Evolutionary conservation across 64 coral and sea anemone genomes (phyloP).

Genomic region (Stylophora pistillata): DNA sequence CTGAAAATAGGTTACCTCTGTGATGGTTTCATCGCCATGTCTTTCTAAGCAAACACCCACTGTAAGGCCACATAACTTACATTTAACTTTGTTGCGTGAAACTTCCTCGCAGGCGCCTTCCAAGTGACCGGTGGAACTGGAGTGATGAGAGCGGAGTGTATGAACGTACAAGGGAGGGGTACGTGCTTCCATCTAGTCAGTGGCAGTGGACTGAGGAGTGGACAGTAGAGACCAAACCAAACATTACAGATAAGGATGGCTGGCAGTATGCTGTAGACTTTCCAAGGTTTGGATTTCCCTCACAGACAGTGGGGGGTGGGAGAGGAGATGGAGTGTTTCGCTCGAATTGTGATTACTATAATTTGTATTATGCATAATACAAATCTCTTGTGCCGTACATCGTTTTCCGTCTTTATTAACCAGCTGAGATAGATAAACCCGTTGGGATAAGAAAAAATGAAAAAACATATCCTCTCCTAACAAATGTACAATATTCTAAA

Average conservation of each 20-base stretch:
- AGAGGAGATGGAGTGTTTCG: background rate
- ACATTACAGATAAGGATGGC: slow-evolving; percentile 82
- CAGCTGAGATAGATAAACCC: too few species aligned
- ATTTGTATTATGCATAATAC: too few species aligned
- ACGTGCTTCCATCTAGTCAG: slow-evolving; percentile 75
- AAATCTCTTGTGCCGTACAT: too few species aligned
- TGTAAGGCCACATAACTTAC: background rate
- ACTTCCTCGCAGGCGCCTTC: slow-evolving; percentile 63
- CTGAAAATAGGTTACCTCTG: too few species aligned
- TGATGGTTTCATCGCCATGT: too few species aligned
- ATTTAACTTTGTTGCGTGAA: too few species aligned
- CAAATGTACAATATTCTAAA: too few species aligned
- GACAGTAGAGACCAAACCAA: slow-evolving; percentile 77
- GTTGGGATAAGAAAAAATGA: too few species aligned
- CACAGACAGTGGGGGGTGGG: background rate
- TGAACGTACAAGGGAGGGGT: slow-evolving; percentile 79
- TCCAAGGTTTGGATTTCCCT: slow-evolving; percentile 64
- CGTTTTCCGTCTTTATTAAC: too few species aligned
- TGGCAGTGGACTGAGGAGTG: slow-evolving; percentile 94
- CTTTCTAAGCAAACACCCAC: background rate
- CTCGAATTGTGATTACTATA: background rate
- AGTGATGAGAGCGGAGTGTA: slow-evolving; percentile 94
- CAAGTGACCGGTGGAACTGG: slow-evolving; percentile 91
- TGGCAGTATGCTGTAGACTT: slow-evolving; percentile 99
- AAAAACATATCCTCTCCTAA: too few species aligned